Conservation (phyloP, 2,888 invertebrate genomes). For the Gonocerus acuteangulatus region DNA sequence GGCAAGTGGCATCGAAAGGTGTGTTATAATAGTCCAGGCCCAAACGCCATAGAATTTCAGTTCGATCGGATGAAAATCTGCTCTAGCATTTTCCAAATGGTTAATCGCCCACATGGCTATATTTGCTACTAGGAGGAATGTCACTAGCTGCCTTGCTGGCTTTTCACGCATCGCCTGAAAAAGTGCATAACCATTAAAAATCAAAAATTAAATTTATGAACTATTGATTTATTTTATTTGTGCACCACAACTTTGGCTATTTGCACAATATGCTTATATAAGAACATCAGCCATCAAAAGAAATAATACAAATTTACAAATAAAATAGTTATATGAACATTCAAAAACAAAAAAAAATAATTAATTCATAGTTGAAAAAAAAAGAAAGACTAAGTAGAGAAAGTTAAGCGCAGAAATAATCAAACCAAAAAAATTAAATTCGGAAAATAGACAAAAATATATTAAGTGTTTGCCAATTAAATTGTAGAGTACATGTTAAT, state of each 20-base stretch:
- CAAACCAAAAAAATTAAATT: no score
- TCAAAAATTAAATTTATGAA: background rate
- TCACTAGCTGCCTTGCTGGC: constrained; percentile 77
- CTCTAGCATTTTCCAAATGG: constrained; percentile 58
- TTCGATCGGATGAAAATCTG: constrained; percentile 74
- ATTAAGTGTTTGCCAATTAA: no score
- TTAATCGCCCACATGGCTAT: constrained; percentile 77
- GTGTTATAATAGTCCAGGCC: constrained; percentile 87
- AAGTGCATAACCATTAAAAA: background rate
- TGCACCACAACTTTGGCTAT: no score
- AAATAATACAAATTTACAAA: no score
- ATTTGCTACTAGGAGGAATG: constrained; percentile 71
- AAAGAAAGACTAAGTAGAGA: no score
- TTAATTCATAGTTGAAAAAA: no score
- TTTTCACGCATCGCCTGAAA: constrained; percentile 45
- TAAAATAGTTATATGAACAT: no score
- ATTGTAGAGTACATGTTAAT: no score
- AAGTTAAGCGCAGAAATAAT: no score
- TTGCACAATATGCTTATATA: no score
- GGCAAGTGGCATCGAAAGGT: constrained; percentile 79
- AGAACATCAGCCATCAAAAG: background rate
- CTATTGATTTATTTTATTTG: background rate
- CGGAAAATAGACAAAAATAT: no score
- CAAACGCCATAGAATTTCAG: constrained; percentile 74
- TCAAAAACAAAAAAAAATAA: no score